A percentile compares a stretch with the other conserved stretches of the same genome.
These are phyloP conservation scores for Chamaea fasciata DNA, from an alignment of 2,113 vertebrate genomes.

Conservation along the genomic window DNA sequence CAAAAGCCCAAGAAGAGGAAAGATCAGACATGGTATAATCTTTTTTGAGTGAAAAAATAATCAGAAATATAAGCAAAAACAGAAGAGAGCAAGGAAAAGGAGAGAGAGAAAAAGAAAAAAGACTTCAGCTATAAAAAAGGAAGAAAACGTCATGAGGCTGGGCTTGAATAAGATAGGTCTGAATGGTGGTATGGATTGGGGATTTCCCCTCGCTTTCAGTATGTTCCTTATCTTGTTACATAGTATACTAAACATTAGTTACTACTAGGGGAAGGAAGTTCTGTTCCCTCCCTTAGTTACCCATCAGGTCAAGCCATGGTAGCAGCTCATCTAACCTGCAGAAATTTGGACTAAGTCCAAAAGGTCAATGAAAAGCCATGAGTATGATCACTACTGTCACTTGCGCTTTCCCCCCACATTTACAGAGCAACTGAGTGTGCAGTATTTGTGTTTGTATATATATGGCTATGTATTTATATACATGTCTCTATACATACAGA, in stretches of 20 bases:
- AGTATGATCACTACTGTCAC: conserved; percentile 63
- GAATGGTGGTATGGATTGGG: conserved; percentile 42
- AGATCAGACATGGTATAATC: conserved; percentile 5
- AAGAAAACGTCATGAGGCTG: conserved; percentile 41
- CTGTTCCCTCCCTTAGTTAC: conserved; percentile 38
- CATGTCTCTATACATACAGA: conserved; percentile 15
- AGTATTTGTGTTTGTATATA: conserved; percentile 48
- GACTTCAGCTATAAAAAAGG: conserved; percentile 46
- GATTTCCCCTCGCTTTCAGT: conserved; percentile 41
- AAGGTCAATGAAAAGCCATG: conserved; percentile 70
- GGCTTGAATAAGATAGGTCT: conserved; percentile 54
- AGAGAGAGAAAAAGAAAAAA: not conserved
- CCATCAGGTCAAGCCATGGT: conserved; percentile 54
- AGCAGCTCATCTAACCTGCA: conserved; percentile 61
- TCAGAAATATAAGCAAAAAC: not conserved
- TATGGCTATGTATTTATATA: not conserved
- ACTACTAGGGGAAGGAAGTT: conserved; percentile 20
- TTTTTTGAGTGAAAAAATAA: conserved; percentile 58
- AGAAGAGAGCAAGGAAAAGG: not conserved
- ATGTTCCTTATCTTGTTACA: conserved; percentile 50
- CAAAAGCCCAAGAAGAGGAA: conserved; percentile 47
- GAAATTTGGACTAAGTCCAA: conserved; percentile 55
- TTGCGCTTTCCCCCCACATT: conserved; percentile 47
- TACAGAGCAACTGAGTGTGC: conserved; percentile 50
- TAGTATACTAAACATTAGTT: conserved; percentile 41